Evolutionary conservation across 1,140 invertebrate species (phyloP).

Genomic region (Drosophila grimshawi): DNA sequence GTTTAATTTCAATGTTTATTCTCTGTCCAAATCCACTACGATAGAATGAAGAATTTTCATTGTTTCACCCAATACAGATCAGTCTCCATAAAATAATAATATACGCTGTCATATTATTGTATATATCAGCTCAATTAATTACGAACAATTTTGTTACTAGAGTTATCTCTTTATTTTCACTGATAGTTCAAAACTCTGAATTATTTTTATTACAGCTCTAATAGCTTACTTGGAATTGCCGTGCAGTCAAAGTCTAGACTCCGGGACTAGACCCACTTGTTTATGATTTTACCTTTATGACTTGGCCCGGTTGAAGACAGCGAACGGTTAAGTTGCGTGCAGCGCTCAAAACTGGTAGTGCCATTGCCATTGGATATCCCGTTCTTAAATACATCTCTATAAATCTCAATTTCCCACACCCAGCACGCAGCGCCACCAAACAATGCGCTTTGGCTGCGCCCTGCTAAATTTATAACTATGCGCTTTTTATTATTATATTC

Average conservation of each 20-base stretch:
- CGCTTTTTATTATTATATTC: slow-evolving; percentile 59
- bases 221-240: slow-evolving; percentile 13
- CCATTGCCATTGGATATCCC: slow-evolving; percentile 2
- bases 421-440: slow-evolving; percentile 40
- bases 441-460: slow-evolving; percentile 74
- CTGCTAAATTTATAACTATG: slow-evolving; percentile 78
- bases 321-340: slow-evolving; percentile 66
- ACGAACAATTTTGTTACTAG: background rate
- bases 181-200: slow-evolving; percentile 32
- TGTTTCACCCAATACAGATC: too few species aligned
- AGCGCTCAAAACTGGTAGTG: slow-evolving; percentile 24
- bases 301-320: slow-evolving; percentile 44
- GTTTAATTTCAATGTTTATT: too few species aligned
- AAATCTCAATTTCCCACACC: slow-evolving; percentile 53
- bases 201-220: slow-evolving; percentile 39
- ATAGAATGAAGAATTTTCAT: too few species aligned
- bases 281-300: slow-evolving; percentile 71
- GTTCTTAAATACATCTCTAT: slow-evolving; percentile 38
- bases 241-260: slow-evolving; percentile 60
- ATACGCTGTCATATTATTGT: too few species aligned
- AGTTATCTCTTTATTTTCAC: background rate
- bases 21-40: too few species aligned
- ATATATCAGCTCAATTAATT: too few species aligned
- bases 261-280: slow-evolving; percentile 53
- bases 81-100: too few species aligned